phyloP scores from a whole-genome alignment of 2,113 vertebrate species.

The Zapornia atra region DNA sequence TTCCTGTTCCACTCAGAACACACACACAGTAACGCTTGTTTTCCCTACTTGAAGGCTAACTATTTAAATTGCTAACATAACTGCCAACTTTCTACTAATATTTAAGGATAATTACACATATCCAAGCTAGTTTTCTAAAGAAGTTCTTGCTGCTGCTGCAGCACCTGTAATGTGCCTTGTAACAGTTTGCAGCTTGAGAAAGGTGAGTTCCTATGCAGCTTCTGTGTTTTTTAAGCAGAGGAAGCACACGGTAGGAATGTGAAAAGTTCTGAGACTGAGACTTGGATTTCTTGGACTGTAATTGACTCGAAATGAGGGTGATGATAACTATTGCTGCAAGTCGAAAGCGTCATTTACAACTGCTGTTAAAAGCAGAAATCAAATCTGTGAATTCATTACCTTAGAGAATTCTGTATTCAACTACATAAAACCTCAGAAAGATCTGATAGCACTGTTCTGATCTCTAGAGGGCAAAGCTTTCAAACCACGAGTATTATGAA shows the following conservation, averaged over 20 bases:
- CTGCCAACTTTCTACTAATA: background rate
- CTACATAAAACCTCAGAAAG: background rate
- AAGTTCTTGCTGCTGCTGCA: background rate
- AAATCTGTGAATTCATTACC: background rate
- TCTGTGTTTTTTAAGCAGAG: background rate
- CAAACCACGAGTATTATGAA: background rate
- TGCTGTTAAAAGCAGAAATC: background rate
- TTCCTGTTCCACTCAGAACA: background rate
- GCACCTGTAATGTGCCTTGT: background rate
- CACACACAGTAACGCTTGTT: too few species aligned
- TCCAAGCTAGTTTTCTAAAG: background rate
- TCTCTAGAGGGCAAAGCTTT: background rate
- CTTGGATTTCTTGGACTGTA: background rate
- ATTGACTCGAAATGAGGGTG: background rate
- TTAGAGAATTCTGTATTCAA: background rate
- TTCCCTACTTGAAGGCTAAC: too few species aligned
- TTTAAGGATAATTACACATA: background rate
- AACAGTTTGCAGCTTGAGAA: background rate
- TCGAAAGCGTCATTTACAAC: background rate
- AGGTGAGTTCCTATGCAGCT: background rate
- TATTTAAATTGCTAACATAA: background rate
- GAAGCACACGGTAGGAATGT: accelerated
- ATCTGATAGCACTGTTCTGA: background rate
- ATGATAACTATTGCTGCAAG: background rate
- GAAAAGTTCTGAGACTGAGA: background rate